A percentile compares a stretch with the other conserved stretches of the same genome.
phyloP scores from a whole-genome alignment of 2,888 invertebrate species.

The Chelonus formosanus region DNA sequence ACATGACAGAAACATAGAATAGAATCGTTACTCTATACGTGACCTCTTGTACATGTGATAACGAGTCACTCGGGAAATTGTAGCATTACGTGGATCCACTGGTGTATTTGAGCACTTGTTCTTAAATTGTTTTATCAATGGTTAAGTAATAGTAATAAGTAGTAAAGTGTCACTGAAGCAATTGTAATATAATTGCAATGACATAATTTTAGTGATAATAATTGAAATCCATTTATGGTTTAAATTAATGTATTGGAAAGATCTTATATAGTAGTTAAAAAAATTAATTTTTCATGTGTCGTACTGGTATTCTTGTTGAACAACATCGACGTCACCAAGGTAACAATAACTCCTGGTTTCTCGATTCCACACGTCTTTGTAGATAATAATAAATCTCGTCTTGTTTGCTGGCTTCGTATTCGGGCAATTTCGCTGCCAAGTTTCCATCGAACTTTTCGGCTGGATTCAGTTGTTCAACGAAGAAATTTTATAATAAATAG shows the following conservation, averaged over 20 bases:
- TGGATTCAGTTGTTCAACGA: conserved; percentile 9
- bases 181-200: too few species aligned
- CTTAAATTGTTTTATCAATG: conserved; percentile 4
- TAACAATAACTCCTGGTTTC: conserved; percentile 33
- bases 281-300: conserved; percentile 36
- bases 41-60: conserved; percentile 40
- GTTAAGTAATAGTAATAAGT: conserved; percentile 1
- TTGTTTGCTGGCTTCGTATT: conserved; percentile 7
- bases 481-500: too few species aligned
- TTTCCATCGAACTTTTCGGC: conserved; percentile 36
- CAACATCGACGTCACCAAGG: conserved; percentile 31
- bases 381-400: conserved; percentile 14
- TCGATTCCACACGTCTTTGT: conserved; percentile 8
- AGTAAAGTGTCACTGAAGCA: neutral
- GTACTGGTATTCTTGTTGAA: conserved; percentile 27
- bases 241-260: neutral
- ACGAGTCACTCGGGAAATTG: conserved; percentile 43
- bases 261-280: conserved; percentile 7
- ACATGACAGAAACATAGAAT: conserved; percentile 8
- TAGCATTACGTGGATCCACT: conserved; percentile 2
- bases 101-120: conserved; percentile 6
- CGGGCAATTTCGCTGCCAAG: conserved; percentile 28
- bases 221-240: neutral
- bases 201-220: too few species aligned
- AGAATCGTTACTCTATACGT: conserved; percentile 38